Evolutionary conservation across 2,888 invertebrate species (phyloP).

Genomic region (Cephus pygmeus): DNA sequence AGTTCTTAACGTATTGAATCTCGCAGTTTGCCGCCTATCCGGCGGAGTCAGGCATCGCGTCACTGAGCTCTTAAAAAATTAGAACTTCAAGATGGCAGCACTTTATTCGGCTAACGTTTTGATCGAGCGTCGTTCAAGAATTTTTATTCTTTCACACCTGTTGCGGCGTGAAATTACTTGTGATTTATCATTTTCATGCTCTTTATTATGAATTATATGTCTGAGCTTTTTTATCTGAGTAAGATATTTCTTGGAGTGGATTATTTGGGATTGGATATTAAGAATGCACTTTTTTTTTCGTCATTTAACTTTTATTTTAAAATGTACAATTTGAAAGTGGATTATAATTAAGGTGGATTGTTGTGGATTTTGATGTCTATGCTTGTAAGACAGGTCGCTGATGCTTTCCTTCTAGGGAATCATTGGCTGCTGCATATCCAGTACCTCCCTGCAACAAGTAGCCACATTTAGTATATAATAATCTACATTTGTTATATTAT

Average conservation of each 20-base stretch:
- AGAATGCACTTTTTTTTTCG: not conserved
- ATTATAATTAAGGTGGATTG: not conserved
- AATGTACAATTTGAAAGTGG: not conserved
- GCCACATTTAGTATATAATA: conserved; percentile 19
- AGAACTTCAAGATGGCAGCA: conserved; percentile 35
- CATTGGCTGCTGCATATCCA: conserved; percentile 90
- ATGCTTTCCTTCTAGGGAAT: conserved; percentile 84
- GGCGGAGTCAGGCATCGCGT: conserved; percentile 32
- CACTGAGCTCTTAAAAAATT: conserved; percentile 23
- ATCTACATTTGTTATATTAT: not conserved
- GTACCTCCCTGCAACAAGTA: conserved; percentile 84
- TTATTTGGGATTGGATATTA: not conserved
- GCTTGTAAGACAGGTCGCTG: conserved; percentile 87
- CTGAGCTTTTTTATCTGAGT: not conserved
- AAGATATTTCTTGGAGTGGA: not conserved
- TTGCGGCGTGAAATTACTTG: not conserved
- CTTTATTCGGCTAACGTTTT: not conserved
- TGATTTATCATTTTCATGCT: not conserved
- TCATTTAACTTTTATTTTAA: not conserved
- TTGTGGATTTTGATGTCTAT: conserved; percentile 62
- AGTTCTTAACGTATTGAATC: conserved; percentile 18
- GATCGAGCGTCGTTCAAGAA: not conserved
- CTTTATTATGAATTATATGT: not conserved
- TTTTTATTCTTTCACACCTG: not conserved
- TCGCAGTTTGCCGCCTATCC: conserved; percentile 44